Evolutionary conservation across 2,888 invertebrate species (phyloP).

Genomic region (Eilema sororculum): DNA sequence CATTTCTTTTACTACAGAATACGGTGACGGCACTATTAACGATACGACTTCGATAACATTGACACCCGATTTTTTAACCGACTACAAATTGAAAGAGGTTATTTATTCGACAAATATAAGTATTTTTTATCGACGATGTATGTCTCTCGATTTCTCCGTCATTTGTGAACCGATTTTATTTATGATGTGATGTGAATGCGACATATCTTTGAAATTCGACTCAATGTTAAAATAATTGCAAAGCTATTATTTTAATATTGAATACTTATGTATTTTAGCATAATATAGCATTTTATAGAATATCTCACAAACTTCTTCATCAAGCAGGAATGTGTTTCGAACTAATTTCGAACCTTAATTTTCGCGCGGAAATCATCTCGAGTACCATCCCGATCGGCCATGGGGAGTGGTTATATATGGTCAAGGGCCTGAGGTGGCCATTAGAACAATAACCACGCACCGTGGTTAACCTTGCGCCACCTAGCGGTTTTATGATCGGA

Average conservation of each 20-base stretch:
- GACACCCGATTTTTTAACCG: neutral
- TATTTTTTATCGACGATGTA: too few relatives aligned
- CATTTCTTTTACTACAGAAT: neutral
- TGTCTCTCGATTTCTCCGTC: too few relatives aligned
- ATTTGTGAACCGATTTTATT: neutral
- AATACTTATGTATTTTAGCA: neutral
- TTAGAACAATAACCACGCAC: too few relatives aligned
- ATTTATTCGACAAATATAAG: too few relatives aligned
- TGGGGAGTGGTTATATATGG: too few relatives aligned
- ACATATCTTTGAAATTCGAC: neutral
- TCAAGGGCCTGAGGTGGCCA: too few relatives aligned
- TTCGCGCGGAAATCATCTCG: too few relatives aligned
- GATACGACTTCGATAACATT: neutral
- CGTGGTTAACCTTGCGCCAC: too few relatives aligned
- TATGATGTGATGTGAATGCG: neutral
- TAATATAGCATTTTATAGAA: neutral
- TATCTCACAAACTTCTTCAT: neutral
- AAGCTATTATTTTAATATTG: neutral
- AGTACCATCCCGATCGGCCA: too few relatives aligned
- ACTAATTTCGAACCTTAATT: neutral
- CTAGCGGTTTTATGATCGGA: too few relatives aligned
- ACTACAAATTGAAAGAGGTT: too few relatives aligned
- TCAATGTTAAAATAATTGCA: neutral
- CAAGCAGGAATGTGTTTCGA: neutral
- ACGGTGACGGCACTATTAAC: neutral